phyloP scores from a whole-genome alignment of 2,888 invertebrate genomes.

The Fabriciana adippe region DNA sequence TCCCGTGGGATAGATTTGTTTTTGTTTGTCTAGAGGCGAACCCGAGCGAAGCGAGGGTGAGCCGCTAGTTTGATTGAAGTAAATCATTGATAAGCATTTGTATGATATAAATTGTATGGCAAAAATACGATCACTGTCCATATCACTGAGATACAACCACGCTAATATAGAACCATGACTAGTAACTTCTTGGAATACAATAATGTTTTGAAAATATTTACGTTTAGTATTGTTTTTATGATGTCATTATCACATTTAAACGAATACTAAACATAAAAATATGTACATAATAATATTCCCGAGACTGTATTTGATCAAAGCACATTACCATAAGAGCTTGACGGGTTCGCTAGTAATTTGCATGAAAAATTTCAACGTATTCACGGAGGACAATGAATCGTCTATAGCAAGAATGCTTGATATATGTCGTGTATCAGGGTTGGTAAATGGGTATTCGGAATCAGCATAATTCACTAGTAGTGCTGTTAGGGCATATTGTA shows the following conservation, averaged over 20 bases:
- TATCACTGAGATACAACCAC: too few species aligned
- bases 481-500: not conserved
- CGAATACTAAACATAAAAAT: constrained; percentile 27
- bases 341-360: constrained; percentile 41
- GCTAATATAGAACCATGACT: too few species aligned
- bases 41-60: too few species aligned
- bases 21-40: too few species aligned
- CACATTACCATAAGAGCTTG: constrained; percentile 43
- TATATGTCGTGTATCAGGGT: constrained; percentile 1
- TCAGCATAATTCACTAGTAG: not conserved
- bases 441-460: not conserved
- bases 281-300: constrained; percentile 41
- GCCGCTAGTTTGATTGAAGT: too few species aligned
- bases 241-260: constrained; percentile 4
- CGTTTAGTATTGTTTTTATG: too few species aligned
- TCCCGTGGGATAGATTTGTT: too few species aligned
- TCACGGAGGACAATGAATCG: constrained; percentile 47
- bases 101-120: too few species aligned
- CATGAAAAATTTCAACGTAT: constrained; percentile 52
- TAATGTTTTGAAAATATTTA: too few species aligned
- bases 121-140: too few species aligned
- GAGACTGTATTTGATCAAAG: constrained; percentile 42
- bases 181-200: too few species aligned
- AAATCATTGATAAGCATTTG: too few species aligned
- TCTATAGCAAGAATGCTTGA: constrained; percentile 8